These are phyloP conservation scores for Osedax frankpressi DNA, from an alignment of 2,888 invertebrate genomes.

Conservation along the genomic window DNA sequence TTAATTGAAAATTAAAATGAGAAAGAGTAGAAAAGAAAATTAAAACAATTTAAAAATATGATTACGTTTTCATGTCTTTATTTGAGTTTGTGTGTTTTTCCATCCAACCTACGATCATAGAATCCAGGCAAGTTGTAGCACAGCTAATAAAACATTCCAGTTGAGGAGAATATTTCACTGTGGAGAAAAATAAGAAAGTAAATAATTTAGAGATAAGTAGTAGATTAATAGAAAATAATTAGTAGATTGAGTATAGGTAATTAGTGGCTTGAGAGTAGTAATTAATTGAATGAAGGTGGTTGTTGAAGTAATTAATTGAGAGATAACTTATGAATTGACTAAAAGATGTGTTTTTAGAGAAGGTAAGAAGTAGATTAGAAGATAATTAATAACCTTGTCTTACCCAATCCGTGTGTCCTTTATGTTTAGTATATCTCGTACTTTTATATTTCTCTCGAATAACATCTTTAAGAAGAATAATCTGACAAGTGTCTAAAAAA, in stretches of 20 bases:
- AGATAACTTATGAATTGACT: too few relatives aligned
- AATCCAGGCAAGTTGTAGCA: conserved; percentile 39
- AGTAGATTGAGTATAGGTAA: too few relatives aligned
- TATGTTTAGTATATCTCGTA: conserved; percentile 36
- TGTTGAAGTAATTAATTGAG: too few relatives aligned
- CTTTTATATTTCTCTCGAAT: conserved; percentile 37
- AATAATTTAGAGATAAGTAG: too few relatives aligned
- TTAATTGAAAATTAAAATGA: too few relatives aligned
- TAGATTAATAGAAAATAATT: too few relatives aligned
- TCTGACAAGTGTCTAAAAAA: conserved; percentile 37
- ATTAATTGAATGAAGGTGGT: too few relatives aligned
- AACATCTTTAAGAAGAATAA: conserved; percentile 35
- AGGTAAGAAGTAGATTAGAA: conserved; percentile 10
- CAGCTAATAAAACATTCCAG: conserved; percentile 45
- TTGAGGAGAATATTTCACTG: conserved; percentile 40
- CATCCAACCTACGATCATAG: conserved; percentile 45
- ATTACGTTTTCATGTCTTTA: conserved; percentile 28
- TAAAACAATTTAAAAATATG: too few relatives aligned
- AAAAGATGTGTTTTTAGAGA: too few relatives aligned
- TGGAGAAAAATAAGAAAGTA: too few relatives aligned
- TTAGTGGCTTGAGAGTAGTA: too few relatives aligned
- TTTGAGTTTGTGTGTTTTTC: conserved; percentile 37
- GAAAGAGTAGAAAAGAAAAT: too few relatives aligned
- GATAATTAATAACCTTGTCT: conserved; percentile 43
- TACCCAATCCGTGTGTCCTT: conserved; percentile 43